Base-by-base conservation (phyloP, 1,140 invertebrate genomes). In the Diorhabda elongata region DNA sequence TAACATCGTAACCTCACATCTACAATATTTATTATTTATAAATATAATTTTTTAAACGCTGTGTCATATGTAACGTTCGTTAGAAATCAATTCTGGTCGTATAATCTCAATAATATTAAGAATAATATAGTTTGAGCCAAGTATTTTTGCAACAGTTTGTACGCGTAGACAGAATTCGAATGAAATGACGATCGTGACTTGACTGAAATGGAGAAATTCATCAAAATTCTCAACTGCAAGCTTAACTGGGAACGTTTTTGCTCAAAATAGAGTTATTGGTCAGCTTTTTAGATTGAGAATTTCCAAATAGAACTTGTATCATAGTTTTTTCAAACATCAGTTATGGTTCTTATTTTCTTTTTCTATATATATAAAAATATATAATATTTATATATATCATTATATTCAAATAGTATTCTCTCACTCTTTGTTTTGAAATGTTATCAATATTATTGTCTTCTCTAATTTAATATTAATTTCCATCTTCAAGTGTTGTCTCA, bases 131-230 rank as follows among this genome's bases (percentile, higher is more conserved):
- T 65, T 65, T 57, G n/a, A 42, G 5, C 42, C 6, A 56, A 58
- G 64, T 65, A 65, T 65, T 65, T 65, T 58, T 47, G 64, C 64
- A 65, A 65, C 64, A 65, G 64, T 65, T 58, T 41, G 41, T 58
- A 42, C 44, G 52, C 64, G 64, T n/a, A 41, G n/a, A 42, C 42
- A 57, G 64, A 65, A 65, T 65, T 58, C 64, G 47, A 65, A 65
- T 65, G 64, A 42, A 58, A 65, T 65, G 64, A 11, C 44, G 47
- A 58, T 57, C 64, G 64, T 65, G 64, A 65, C 56, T 45, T 42
- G 64, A 57, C 45, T 65, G 2, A n/a, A 65, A 65, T 52, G 6
- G 47, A 52, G n/a, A n/a, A 52, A 52, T 52, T n/a, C 47, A 52
- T 52, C 47, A 52, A 52, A 52, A 52, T 52, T 52, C 47, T 52